phyloP scores from a whole-genome alignment of 2,797 vertebrate genomes.

The Trachurus trachurus region DNA sequence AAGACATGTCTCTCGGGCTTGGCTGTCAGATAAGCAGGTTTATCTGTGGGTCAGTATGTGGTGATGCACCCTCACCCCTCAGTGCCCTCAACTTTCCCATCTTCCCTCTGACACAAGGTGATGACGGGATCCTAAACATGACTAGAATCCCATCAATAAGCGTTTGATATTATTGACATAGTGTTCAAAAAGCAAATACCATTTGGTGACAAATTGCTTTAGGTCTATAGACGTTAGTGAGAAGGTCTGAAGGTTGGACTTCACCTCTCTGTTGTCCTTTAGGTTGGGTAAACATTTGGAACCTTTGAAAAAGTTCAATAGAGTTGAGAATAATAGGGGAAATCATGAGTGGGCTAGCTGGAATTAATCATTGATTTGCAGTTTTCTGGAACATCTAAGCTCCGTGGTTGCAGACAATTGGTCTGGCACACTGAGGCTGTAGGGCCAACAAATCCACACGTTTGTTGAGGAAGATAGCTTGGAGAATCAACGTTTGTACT shows the following conservation, averaged over 20 bases:
- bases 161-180: slow-evolving; percentile 51
- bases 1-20: background rate
- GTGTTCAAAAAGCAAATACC: slow-evolving; percentile 63
- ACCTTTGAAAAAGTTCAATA: slow-evolving; percentile 64
- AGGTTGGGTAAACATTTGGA: slow-evolving; percentile 66
- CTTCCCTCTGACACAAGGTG: slow-evolving; percentile 15
- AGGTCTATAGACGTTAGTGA: slow-evolving; percentile 52
- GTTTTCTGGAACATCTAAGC: slow-evolving; percentile 55
- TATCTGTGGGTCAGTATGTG: slow-evolving; percentile 26
- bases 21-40: slow-evolving; percentile 25
- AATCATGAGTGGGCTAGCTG: slow-evolving; percentile 51
- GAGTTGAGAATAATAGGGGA: slow-evolving; percentile 58
- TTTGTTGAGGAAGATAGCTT: slow-evolving; percentile 39
- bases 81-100: slow-evolving; percentile 19
- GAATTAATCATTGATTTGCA: slow-evolving; percentile 77
- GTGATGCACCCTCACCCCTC: slow-evolving; percentile 14
- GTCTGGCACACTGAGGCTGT: slow-evolving; percentile 37
- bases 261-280: slow-evolving; percentile 51
- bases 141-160: slow-evolving; percentile 53
- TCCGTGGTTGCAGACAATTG: slow-evolving; percentile 27
- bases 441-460: slow-evolving; percentile 41
- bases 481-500: slow-evolving; percentile 18
- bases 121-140: slow-evolving; percentile 36
- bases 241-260: slow-evolving; percentile 62
- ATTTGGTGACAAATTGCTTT: slow-evolving; percentile 58